Evolutionary conservation across 2,113 vertebrate species (phyloP).

Genomic region (Thryonomys swinderianus): DNA sequence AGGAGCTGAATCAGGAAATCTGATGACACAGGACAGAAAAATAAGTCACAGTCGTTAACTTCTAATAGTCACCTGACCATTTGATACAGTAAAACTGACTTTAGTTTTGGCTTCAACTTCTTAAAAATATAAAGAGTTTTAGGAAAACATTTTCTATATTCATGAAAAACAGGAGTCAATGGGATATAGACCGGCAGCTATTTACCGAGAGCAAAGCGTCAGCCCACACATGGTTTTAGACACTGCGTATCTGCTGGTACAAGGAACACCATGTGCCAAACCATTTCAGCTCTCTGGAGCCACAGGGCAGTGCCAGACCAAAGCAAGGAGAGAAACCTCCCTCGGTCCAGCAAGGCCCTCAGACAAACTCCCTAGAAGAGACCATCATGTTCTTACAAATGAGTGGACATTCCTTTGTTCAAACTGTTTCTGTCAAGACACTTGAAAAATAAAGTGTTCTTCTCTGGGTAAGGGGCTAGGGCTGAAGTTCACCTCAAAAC

Average conservation of each 20-base stretch:
- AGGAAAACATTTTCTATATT: slow-evolving; percentile 19
- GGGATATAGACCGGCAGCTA: slow-evolving; percentile 3
- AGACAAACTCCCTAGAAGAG: slow-evolving; percentile 8
- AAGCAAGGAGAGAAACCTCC: slow-evolving; percentile 23
- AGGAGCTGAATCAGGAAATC: slow-evolving; percentile 54
- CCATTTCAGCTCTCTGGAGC: slow-evolving; percentile 53
- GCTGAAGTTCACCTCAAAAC: not conserved
- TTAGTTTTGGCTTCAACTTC: slow-evolving; percentile 62
- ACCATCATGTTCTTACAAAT: not conserved
- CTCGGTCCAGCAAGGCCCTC: not conserved
- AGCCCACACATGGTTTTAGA: not conserved
- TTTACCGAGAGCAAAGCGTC: slow-evolving; percentile 24
- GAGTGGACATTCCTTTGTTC: not conserved
- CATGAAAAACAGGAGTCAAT: not conserved
- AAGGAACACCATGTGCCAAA: not conserved
- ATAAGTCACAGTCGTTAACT: slow-evolving; percentile 61
- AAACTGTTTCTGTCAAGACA: slow-evolving; percentile 28
- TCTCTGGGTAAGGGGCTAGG: not conserved
- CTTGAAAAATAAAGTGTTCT: slow-evolving; percentile 38
- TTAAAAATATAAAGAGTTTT: slow-evolving; percentile 56
- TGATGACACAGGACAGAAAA: slow-evolving; percentile 28
- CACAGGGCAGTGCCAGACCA: slow-evolving; percentile 12
- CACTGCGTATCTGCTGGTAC: not conserved
- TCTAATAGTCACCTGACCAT: slow-evolving; percentile 57
- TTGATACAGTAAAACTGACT: slow-evolving; percentile 64